Percentiles rank a stretch among this genome's conserved stretches.
Conservation (phyloP, 2,797 vertebrate species). For the Siniperca undulata region DNA sequence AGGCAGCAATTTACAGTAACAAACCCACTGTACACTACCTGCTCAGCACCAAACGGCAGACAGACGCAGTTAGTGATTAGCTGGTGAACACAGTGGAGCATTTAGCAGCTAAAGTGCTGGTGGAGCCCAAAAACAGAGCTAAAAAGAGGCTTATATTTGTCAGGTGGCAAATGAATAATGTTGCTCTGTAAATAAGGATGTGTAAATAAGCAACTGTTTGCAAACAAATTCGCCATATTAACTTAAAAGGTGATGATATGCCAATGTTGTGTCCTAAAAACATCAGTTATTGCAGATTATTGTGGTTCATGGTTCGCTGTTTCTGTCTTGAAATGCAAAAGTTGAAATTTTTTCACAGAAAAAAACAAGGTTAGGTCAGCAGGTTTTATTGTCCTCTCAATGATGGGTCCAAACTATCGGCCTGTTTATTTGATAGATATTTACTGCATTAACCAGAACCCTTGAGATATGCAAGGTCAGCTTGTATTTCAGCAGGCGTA, state of each 20-base stretch:
- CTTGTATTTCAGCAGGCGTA: conserved; percentile 28
- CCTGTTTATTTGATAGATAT: conserved; percentile 7
- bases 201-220: not conserved
- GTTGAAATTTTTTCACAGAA: not conserved
- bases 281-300: not conserved
- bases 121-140: not conserved
- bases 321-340: not conserved
- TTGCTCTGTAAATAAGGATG: not conserved
- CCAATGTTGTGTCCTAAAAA: not conserved
- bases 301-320: not conserved
- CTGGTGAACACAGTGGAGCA: not conserved
- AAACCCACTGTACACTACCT: not conserved
- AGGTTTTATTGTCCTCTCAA: conserved; percentile 3
- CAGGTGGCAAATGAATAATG: not conserved
- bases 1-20: not conserved
- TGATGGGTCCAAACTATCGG: not conserved
- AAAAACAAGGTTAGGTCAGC: conserved; percentile 2
- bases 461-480: conserved; percentile 41
- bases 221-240: not conserved
- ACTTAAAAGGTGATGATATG: not conserved
- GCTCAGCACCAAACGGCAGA: not conserved
- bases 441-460: not conserved
- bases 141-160: not conserved
- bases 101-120: not conserved
- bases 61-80: too few species aligned